Evolutionary conservation across 2,888 invertebrate genomes (phyloP).

Genomic region (Meghimatium bilineatum): DNA sequence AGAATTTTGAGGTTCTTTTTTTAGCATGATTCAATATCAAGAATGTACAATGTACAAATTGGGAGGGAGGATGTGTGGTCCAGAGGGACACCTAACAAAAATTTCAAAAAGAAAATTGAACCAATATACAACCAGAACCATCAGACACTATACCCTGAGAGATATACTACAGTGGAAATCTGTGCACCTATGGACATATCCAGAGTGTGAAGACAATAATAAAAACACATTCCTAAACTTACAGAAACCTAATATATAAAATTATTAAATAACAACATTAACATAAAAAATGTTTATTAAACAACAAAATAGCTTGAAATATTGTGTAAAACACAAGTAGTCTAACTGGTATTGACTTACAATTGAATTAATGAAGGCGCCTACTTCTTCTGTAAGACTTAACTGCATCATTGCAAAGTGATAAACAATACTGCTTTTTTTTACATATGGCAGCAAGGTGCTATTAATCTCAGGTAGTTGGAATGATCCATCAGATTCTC

Average conservation of each 20-base stretch:
- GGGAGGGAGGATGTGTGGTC: no score
- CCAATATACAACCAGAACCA: no score
- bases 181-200: no score
- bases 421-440: constrained; percentile 58
- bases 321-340: neutral
- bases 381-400: constrained; percentile 64
- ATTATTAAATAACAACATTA: neutral
- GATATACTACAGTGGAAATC: no score
- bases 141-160: no score
- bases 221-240: no score
- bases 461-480: constrained; percentile 24
- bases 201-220: no score
- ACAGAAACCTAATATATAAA: neutral
- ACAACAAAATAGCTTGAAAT: neutral
- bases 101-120: no score
- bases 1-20: no score
- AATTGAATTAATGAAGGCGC: constrained; percentile 66
- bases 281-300: neutral
- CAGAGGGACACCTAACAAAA: no score
- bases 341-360: constrained; percentile 59
- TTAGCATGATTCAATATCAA: no score
- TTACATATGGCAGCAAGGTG: constrained; percentile 35
- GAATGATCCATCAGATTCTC: constrained; percentile 24
- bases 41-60: no score
- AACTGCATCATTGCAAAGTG: constrained; percentile 71